Conservation (phyloP, 2,797 vertebrate genomes). For the Onychomys arenicola region DNA sequence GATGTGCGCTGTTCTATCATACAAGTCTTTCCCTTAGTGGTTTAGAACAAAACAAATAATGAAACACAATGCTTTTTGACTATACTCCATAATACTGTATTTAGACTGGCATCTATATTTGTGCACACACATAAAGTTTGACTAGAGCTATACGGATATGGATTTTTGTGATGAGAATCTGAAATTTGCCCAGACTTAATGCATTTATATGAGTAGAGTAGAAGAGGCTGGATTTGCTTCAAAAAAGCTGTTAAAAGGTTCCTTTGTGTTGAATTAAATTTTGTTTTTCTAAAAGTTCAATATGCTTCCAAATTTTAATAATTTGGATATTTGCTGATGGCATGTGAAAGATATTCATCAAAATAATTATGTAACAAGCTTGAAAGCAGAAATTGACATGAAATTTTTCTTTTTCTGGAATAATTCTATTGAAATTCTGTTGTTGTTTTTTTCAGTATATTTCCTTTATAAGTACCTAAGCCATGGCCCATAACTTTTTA, state of each 20-base stretch:
- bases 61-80: not conserved
- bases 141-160: not conserved
- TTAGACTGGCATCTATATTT: not conserved
- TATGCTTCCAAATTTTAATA: not conserved
- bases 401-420: constrained; percentile 56
- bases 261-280: constrained; percentile 13
- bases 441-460: not conserved
- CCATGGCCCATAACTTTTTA: not conserved
- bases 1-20: not conserved
- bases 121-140: not conserved
- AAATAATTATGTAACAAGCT: constrained; percentile 14
- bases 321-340: constrained; percentile 19
- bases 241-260: not conserved
- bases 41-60: not conserved
- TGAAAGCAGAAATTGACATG: constrained; percentile 1
- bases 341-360: constrained; percentile 1
- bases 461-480: not conserved
- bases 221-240: not conserved
- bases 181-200: not conserved
- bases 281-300: constrained; percentile 38
- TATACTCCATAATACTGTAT: not conserved
- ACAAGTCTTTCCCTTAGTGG: not conserved
- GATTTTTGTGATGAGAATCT: not conserved
- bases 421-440: not conserved
- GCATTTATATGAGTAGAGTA: not conserved